phyloP scores from a whole-genome alignment of 2,888 invertebrate genomes.

The Junonia oenone region DNA sequence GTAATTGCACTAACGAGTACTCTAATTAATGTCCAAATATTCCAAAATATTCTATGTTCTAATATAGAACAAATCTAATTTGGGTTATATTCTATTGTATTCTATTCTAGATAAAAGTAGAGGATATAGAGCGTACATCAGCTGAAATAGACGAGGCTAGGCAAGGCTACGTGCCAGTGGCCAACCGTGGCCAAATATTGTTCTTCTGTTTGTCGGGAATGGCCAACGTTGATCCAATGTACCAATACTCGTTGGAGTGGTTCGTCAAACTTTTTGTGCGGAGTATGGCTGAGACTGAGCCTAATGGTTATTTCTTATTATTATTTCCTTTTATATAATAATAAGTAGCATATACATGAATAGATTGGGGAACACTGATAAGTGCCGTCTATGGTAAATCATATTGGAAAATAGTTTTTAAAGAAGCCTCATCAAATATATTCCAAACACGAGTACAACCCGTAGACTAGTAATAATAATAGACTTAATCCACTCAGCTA shows the following conservation, averaged over 20 bases:
- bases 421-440: no score
- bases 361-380: neutral
- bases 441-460: no score
- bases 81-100: no score
- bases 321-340: no score
- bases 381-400: no score
- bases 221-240: constrained; percentile 95
- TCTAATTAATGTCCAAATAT: no score
- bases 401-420: no score
- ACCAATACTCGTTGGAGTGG: constrained; percentile 96
- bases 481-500: no score
- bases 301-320: constrained; percentile 81
- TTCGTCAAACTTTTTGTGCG: constrained; percentile 89
- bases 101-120: constrained; percentile 84
- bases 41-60: no score
- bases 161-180: constrained; percentile 90
- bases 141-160: constrained; percentile 90
- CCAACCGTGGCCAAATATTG: constrained; percentile 90
- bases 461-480: no score
- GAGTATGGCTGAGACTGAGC: constrained; percentile 85
- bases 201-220: constrained; percentile 94
- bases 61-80: neutral
- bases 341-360: no score
- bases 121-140: constrained; percentile 89
- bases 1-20: no score